Percentiles rank a stretch among this genome's conserved stretches.
These are phyloP conservation scores for Eupelmus urozonus DNA, from an alignment of 2,888 invertebrate genomes.

Conservation along the genomic window DNA sequence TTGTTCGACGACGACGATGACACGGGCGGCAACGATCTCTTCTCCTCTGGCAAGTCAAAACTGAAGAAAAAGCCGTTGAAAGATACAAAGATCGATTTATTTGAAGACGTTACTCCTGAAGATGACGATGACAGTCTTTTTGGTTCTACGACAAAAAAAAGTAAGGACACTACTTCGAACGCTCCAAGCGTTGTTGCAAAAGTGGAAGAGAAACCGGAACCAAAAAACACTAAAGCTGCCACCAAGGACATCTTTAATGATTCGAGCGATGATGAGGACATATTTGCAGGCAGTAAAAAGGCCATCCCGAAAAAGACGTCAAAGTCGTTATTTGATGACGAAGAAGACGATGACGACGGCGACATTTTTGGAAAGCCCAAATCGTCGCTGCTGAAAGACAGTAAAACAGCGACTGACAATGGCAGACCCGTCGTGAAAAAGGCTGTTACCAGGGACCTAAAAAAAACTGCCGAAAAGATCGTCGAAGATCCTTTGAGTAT, in stretches of 20 bases:
- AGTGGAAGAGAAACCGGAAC: slow-evolving; percentile 46
- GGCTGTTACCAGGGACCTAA: slow-evolving; percentile 70
- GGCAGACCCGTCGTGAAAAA: slow-evolving; percentile 65
- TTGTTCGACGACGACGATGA: slow-evolving; percentile 70
- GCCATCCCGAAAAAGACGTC: slow-evolving; percentile 61
- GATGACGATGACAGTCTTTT: slow-evolving; percentile 71
- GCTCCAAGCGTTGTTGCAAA: neutral
- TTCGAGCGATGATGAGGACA: slow-evolving; percentile 71
- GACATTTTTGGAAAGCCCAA: slow-evolving; percentile 68
- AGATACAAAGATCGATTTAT: slow-evolving; percentile 67
- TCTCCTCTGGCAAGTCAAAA: slow-evolving; percentile 66
- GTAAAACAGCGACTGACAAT: slow-evolving; percentile 14
- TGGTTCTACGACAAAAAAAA: slow-evolving; percentile 60
- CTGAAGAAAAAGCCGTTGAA: slow-evolving; percentile 67
- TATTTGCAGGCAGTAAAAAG: slow-evolving; percentile 68
- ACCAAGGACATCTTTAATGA: slow-evolving; percentile 71
- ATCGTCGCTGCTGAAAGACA: slow-evolving; percentile 24
- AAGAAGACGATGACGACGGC: slow-evolving; percentile 63
- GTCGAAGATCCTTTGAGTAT: slow-evolving; percentile 74
- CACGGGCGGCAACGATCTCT: slow-evolving; percentile 69
- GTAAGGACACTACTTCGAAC: neutral
- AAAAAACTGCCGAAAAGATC: slow-evolving; percentile 73
- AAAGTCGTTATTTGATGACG: slow-evolving; percentile 65
- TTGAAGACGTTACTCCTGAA: slow-evolving; percentile 67
- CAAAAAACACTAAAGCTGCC: slow-evolving; percentile 62